A percentile compares a stretch with the other conserved stretches of the same genome.
Evolutionary conservation across 2,888 invertebrate genomes (phyloP).

Genomic region (Ophion slaviceki): DNA sequence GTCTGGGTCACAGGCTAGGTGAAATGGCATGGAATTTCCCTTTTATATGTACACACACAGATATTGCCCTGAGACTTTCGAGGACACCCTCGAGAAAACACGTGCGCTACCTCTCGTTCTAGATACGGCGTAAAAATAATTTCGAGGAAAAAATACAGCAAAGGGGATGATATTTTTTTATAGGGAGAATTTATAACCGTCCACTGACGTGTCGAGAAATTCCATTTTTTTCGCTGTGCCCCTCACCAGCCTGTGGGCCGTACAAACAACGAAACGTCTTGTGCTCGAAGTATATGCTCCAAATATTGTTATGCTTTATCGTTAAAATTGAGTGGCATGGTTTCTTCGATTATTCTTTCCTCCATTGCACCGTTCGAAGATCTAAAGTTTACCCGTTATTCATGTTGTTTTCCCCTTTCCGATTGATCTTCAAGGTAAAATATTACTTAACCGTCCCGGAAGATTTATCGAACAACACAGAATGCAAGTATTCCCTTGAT

Average conservation of each 20-base stretch:
- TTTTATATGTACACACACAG: neutral
- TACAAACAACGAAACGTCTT: constrained; percentile 18
- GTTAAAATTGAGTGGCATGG: constrained; percentile 39
- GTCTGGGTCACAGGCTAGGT: too few species aligned
- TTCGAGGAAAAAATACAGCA: neutral
- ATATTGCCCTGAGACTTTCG: neutral
- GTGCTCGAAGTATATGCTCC: neutral
- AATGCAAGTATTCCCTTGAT: neutral
- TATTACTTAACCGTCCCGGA: neutral
- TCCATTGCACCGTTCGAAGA: constrained; percentile 9
- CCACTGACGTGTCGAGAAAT: constrained; percentile 21
- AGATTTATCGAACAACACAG: constrained; percentile 29
- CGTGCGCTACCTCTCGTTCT: neutral
- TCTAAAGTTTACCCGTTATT: neutral
- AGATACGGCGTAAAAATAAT: neutral
- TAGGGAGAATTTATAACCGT: constrained; percentile 13
- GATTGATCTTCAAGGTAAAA: constrained; percentile 9
- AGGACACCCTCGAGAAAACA: constrained; percentile 10
- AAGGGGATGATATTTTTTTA: constrained; percentile 10
- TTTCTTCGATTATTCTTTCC: constrained; percentile 3
- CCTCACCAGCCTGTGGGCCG: neutral
- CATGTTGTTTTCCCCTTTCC: neutral
- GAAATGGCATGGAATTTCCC: too few species aligned
- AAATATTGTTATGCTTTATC: constrained; percentile 31
- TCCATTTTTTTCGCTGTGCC: neutral